Evolutionary conservation across 2,113 vertebrate genomes (phyloP), one percentile per base, ranked within the genome.

Genomic region (Podarcis muralis): DNA sequence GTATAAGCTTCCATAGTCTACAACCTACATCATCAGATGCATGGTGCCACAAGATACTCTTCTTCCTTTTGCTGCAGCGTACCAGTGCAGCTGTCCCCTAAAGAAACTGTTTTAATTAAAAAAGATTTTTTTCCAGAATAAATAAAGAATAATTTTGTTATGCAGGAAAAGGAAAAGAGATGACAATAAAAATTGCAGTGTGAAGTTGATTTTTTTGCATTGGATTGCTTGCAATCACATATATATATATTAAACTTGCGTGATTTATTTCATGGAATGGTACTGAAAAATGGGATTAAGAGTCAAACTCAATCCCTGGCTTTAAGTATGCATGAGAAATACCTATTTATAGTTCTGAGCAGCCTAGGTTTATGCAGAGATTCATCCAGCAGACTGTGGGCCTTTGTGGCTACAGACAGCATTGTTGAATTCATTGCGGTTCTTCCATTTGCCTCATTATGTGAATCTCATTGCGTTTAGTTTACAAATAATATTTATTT

Each of bases 401-500:
- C 6, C 53, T 85, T 90, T 91, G 30, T 86, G 25, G 1, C 27
- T 40, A 2, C 11, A 82, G 11, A 25, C 48, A 68, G 13, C 32
- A n/a, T 77, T 43, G 30, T 77, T 2, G 43, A 3, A 1, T 15
- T 81, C 25, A 35, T 0, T 22, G 87, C 81, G 76, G 66, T 35
- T 87, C 78, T n/a, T 32, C 86, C 86, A 43, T 80, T 88, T 93
- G 71, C 81, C 81, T 88, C 84, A 83, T 84, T 87, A 92, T 84
- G 84, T 83, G 6, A 76, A 27, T 0, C 85, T 94, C 83, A 78
- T 92, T 94, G 85, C 92, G 88, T 94, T 93, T 94, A 86, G 90
- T 93, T 90, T 90, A 87, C 89, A 89, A 88, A 88, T 90, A 87
- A 91, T 89, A n/a, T 92, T 95, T 92, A 93, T 93, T 95, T 93